Conservation (phyloP, 2,797 vertebrate species). For the Neomorphus geoffroyi region DNA sequence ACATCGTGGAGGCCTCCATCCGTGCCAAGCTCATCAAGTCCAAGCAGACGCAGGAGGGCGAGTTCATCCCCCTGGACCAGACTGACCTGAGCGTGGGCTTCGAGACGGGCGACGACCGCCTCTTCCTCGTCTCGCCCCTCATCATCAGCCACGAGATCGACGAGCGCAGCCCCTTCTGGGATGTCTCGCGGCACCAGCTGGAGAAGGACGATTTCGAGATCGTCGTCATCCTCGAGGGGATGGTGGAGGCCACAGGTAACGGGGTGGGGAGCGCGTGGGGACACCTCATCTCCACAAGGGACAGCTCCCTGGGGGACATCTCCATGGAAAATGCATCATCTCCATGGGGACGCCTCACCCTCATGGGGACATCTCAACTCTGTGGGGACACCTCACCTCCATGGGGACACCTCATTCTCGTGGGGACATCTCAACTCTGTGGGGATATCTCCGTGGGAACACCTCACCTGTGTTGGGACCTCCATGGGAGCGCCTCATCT, state of each 20-base stretch:
- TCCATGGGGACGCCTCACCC: too few relatives aligned
- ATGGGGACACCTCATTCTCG: background rate
- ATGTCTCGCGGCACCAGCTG: conserved; percentile 89
- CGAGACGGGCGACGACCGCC: conserved; percentile 94
- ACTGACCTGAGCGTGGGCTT: conserved; percentile 97
- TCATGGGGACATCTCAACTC: rapidly evolving
- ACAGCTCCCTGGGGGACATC: too few relatives aligned
- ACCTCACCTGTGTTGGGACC: background rate
- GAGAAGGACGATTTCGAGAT: conserved; percentile 97
- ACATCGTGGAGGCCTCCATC: conserved; percentile 98
- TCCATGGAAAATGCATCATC: too few relatives aligned
- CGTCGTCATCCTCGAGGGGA: conserved; percentile 96
- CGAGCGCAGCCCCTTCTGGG: conserved; percentile 90
- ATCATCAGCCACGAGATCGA: conserved; percentile 98
- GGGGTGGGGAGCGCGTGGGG: rapidly evolving
- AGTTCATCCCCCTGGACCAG: conserved; percentile 97
- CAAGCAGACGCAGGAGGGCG: conserved; percentile 96
- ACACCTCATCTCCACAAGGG: rapidly evolving
- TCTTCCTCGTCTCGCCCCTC: conserved; percentile 94
- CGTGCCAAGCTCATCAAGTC: conserved; percentile 98
- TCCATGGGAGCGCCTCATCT: too few relatives aligned
- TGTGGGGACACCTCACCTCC: rapidly evolving
- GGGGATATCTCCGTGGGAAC: background rate
- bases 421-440: background rate
- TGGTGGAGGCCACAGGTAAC: conserved; percentile 96